phyloP scores from a whole-genome alignment of 1,140 invertebrate genomes.

The Euschistus heros region DNA sequence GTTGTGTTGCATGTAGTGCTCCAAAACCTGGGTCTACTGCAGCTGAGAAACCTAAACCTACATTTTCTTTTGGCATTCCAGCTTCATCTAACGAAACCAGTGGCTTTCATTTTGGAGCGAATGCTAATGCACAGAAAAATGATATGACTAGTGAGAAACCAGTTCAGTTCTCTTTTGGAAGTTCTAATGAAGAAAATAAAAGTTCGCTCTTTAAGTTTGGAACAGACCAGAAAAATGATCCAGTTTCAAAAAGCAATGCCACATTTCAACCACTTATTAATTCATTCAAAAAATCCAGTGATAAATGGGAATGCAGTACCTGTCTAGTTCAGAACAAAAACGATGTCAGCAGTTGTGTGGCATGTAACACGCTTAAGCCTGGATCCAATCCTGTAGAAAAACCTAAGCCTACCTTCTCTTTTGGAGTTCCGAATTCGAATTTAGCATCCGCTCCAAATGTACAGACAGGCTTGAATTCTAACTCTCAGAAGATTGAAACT shows the following conservation, averaged over 20 bases:
- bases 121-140: neutral
- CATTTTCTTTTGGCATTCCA: slow-evolving; percentile 22
- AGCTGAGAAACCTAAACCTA: neutral
- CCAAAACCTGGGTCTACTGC: neutral
- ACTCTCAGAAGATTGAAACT: no score
- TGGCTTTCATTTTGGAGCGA: neutral
- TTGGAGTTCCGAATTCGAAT: slow-evolving; percentile 16
- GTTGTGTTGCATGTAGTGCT: slow-evolving; percentile 36
- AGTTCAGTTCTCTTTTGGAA: neutral
- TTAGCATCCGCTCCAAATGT: no score
- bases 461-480: no score
- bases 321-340: slow-evolving; percentile 49
- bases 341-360: slow-evolving; percentile 39
- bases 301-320: slow-evolving; percentile 46
- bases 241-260: neutral
- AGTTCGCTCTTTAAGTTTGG: neutral
- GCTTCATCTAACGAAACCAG: neutral
- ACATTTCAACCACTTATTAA: neutral
- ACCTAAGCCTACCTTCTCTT: slow-evolving; percentile 16
- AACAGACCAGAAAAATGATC: neutral
- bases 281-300: slow-evolving; percentile 37
- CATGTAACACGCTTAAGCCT: slow-evolving; percentile 12
- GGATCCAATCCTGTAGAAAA: neutral
- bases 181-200: neutral
- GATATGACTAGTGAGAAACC: neutral